These are phyloP conservation scores for Chirona hameri DNA, from an alignment of 2,888 invertebrate species.

Conservation along the genomic window DNA sequence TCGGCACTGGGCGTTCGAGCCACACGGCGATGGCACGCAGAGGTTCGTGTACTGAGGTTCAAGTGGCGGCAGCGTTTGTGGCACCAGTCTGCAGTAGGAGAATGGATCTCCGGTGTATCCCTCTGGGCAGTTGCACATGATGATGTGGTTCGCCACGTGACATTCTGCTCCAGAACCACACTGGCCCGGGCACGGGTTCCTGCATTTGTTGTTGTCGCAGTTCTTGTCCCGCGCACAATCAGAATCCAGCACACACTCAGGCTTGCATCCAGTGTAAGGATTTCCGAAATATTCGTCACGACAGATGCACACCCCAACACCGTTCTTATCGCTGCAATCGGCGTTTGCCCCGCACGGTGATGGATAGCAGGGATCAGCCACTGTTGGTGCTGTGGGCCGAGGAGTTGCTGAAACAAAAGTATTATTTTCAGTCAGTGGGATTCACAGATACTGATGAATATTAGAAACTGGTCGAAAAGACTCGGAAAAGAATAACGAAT, in stretches of 20 bases:
- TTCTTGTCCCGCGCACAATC: conserved; percentile 72
- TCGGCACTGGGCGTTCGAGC: conserved; percentile 59
- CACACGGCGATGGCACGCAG: conserved; percentile 49
- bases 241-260: conserved; percentile 70
- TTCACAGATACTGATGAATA: too few relatives aligned
- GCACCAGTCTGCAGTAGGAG: too few relatives aligned
- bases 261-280: conserved; percentile 63
- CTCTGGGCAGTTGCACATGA: too few relatives aligned
- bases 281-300: conserved; percentile 42
- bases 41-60: conserved; percentile 4
- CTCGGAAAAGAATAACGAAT: too few relatives aligned
- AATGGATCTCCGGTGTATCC: too few relatives aligned
- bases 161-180: conserved; percentile 73
- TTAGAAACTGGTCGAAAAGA: too few relatives aligned
- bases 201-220: conserved; percentile 49
- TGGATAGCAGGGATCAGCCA: conserved; percentile 26
- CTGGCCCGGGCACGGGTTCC: conserved; percentile 65
- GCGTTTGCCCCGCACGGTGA: conserved; percentile 9
- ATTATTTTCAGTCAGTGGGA: too few relatives aligned
- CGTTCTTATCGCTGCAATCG: background rate
- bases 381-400: conserved; percentile 38
- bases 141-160: conserved; percentile 64
- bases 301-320: background rate
- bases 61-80: background rate
- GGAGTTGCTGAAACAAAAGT: conserved; percentile 31